phyloP scores from a whole-genome alignment of 2,888 invertebrate species.

The Tipula unca region DNA sequence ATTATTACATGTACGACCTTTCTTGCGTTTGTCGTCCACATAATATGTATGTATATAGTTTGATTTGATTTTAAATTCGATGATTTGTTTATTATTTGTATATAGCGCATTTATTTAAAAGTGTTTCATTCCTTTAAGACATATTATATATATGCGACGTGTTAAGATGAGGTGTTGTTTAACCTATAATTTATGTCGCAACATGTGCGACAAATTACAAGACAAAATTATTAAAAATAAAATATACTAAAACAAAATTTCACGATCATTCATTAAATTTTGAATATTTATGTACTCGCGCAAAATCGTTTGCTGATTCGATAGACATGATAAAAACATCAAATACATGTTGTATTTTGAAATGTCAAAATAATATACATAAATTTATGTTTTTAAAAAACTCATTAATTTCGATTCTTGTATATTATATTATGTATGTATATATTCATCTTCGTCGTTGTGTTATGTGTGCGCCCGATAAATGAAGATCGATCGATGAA shows the following conservation, averaged over 20 bases:
- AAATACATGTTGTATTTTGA: background rate
- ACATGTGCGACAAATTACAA: background rate
- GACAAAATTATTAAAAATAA: background rate
- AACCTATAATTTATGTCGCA: background rate
- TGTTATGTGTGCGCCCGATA: background rate
- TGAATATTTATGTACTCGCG: background rate
- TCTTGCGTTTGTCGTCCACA: background rate
- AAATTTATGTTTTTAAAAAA: background rate
- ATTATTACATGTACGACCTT: background rate
- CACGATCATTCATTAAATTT: background rate
- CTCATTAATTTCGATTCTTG: background rate
- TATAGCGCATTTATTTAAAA: background rate
- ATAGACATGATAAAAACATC: background rate
- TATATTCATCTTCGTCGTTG: background rate
- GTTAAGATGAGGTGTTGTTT: background rate
- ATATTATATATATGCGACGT: too few species aligned
- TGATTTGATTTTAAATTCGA: background rate
- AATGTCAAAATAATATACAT: slow-evolving; percentile 3
- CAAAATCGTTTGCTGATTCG: background rate
- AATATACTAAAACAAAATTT: too few species aligned
- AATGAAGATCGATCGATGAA: background rate
- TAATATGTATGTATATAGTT: background rate
- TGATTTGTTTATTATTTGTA: background rate
- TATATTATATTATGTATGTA: background rate
- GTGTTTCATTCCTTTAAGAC: background rate